phyloP scores from a whole-genome alignment of 2,113 vertebrate genomes.

The Aythya baeri region DNA sequence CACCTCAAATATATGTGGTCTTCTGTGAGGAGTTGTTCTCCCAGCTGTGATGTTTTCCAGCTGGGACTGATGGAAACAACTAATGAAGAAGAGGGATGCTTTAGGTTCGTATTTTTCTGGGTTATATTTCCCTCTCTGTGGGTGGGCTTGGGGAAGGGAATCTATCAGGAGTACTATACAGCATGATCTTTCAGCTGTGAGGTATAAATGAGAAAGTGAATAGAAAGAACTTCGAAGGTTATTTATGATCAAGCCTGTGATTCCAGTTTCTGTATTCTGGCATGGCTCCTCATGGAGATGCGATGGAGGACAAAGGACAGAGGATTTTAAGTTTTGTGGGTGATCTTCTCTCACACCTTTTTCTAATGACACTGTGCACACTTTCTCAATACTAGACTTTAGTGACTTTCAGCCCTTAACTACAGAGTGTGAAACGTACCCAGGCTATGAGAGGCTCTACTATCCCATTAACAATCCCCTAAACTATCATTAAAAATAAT shows the following conservation, averaged over 20 bases:
- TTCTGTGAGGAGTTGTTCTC: background rate
- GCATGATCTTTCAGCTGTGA: background rate
- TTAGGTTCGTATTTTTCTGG: background rate
- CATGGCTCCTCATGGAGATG: background rate
- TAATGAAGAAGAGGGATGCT: background rate
- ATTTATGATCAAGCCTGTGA: background rate
- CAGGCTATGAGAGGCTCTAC: background rate
- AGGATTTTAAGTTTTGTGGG: background rate
- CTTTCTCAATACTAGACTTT: background rate
- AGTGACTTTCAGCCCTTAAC: background rate
- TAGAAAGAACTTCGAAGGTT: background rate
- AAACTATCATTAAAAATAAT: constrained; percentile 6
- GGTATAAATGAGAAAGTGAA: constrained; percentile 9
- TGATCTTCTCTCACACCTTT: background rate
- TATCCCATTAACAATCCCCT: background rate
- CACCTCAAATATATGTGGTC: background rate
- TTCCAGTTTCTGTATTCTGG: background rate
- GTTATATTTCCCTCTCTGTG: background rate
- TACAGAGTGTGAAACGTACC: background rate
- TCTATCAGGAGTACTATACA: background rate
- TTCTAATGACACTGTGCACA: background rate
- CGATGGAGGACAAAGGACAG: background rate
- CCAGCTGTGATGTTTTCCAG: background rate
- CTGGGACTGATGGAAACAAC: background rate
- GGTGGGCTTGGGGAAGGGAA: background rate